A percentile compares a stretch with the other conserved stretches of the same genome.
Evolutionary conservation across 2,113 vertebrate species (phyloP).

Genomic region (Bufo bufo): DNA sequence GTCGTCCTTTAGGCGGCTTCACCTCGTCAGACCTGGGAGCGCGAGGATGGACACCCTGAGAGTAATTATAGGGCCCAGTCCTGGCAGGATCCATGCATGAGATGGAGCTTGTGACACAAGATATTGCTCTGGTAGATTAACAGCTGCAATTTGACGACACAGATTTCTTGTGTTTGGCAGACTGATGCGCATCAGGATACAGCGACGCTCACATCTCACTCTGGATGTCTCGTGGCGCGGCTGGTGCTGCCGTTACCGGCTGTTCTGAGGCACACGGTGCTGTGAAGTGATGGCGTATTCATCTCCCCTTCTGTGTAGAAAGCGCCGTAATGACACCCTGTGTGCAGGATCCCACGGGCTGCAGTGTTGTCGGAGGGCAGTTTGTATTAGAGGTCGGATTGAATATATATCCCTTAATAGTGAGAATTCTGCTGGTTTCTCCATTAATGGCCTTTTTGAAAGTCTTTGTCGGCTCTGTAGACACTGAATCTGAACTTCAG

Average conservation of each 20-base stretch:
- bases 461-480: too few relatives aligned
- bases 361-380: background rate
- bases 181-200: background rate
- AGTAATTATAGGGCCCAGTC: constrained; percentile 25
- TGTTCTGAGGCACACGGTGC: background rate
- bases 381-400: background rate
- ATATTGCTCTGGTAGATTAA: constrained; percentile 9
- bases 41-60: background rate
- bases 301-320: background rate
- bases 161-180: constrained; percentile 22
- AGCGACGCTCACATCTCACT: background rate
- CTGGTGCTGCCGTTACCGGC: background rate
- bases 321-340: background rate
- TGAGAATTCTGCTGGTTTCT: too few relatives aligned
- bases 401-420: too few relatives aligned
- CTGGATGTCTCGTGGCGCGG: background rate
- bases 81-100: background rate
- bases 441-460: too few relatives aligned
- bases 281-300: background rate
- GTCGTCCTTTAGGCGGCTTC: constrained; percentile 15
- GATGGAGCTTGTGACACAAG: constrained; percentile 10
- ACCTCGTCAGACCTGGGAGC: constrained; percentile 25
- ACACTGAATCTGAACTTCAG: too few relatives aligned
- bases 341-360: background rate
- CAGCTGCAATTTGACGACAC: constrained; percentile 27